These are phyloP conservation scores for Cirrhinus molitorella DNA, from an alignment of 2,797 vertebrate genomes.

Conservation along the genomic window DNA sequence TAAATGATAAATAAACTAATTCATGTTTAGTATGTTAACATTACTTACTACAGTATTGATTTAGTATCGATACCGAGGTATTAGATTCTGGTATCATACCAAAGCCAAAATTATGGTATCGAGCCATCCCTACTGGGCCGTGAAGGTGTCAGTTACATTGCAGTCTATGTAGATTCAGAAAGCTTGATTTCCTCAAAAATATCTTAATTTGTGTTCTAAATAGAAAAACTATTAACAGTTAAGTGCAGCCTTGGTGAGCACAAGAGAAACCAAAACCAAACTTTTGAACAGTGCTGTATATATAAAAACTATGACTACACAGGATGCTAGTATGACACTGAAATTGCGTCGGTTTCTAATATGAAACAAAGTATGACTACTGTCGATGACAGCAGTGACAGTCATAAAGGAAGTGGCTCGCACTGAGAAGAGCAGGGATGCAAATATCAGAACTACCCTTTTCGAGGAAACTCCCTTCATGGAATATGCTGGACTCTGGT, in stretches of 20 bases:
- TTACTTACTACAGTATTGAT: too few relatives aligned
- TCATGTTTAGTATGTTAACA: too few relatives aligned
- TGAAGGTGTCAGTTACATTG: too few relatives aligned
- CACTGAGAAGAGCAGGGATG: background rate
- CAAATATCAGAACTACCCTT: conserved; percentile 18
- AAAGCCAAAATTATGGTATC: too few relatives aligned
- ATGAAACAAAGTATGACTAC: background rate
- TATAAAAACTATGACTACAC: background rate
- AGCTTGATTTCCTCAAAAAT: too few relatives aligned
- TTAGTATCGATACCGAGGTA: too few relatives aligned
- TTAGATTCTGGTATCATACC: too few relatives aligned
- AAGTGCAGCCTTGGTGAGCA: background rate
- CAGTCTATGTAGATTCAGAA: too few relatives aligned
- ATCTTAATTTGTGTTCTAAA: too few relatives aligned
- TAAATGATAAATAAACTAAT: too few relatives aligned
- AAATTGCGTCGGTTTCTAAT: background rate
- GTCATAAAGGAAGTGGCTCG: background rate
- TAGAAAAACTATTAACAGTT: too few relatives aligned
- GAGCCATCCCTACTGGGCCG: too few relatives aligned
- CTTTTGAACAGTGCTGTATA: background rate
- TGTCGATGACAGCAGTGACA: background rate
- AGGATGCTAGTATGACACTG: background rate
- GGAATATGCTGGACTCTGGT: background rate
- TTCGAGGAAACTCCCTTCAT: conserved; percentile 1
- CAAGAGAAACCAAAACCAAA: background rate